Conservation (phyloP, 2,888 invertebrate genomes). For the Sinodicranocentrus sp. region DNA sequence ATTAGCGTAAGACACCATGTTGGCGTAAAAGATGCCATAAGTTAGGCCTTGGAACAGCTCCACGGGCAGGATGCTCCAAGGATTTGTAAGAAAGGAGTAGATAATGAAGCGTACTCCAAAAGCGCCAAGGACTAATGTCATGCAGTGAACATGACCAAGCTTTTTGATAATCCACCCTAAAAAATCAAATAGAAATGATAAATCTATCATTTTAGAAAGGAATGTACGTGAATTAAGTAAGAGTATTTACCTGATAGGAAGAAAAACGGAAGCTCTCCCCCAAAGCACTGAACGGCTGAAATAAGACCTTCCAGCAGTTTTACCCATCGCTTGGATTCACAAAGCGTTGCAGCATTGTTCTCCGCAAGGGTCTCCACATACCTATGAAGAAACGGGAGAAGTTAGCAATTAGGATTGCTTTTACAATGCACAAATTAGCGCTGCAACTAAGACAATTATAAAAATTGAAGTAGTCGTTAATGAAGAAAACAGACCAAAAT, state of each 20-base stretch:
- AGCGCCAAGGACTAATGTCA: constrained; percentile 89
- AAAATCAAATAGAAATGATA: constrained; percentile 76
- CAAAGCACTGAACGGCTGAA: constrained; percentile 88
- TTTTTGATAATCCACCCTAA: constrained; percentile 86
- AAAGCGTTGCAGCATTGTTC: constrained; percentile 69
- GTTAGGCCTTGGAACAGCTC: constrained; percentile 93
- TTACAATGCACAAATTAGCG: too few relatives aligned
- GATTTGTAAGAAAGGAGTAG: constrained; percentile 88
- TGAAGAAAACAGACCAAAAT: constrained; percentile 82
- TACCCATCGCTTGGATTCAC: constrained; percentile 81
- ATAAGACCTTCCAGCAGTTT: constrained; percentile 87
- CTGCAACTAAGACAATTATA: too few relatives aligned
- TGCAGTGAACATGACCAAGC: constrained; percentile 89
- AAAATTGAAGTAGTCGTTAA: constrained; percentile 34
- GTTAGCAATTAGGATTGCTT: too few relatives aligned
- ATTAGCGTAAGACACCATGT: constrained; percentile 93
- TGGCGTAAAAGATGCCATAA: constrained; percentile 91
- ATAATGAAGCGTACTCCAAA: constrained; percentile 89
- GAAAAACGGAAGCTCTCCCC: constrained; percentile 92
- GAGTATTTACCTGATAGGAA: constrained; percentile 83
- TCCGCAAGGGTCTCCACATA: constrained; percentile 85
- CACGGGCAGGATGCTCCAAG: constrained; percentile 91
- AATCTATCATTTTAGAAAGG: neutral
- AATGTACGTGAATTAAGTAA: neutral
- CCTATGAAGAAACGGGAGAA: constrained; percentile 79